Evolutionary conservation across 1,140 invertebrate genomes (phyloP).

Genomic region (Lethocerus indicus): DNA sequence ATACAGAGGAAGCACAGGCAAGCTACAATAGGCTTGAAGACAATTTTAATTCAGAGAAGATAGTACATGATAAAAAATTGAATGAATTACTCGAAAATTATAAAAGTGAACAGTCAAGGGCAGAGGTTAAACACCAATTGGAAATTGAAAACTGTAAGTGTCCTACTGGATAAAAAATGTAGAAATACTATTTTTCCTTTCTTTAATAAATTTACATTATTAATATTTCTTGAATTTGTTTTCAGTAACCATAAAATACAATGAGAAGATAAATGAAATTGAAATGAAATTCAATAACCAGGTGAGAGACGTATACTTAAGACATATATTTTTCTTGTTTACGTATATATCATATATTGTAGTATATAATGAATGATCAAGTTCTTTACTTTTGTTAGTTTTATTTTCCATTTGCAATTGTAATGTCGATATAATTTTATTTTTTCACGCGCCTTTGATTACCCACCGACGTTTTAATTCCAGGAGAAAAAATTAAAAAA

Average conservation of each 20-base stretch:
- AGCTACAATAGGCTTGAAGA: slow-evolving; percentile 32
- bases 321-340: no score
- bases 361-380: no score
- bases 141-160: slow-evolving; percentile 13
- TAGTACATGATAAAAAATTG: slow-evolving; percentile 21
- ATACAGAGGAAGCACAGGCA: slow-evolving; percentile 28
- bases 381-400: no score
- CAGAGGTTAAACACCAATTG: slow-evolving; percentile 13
- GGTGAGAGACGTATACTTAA: no score
- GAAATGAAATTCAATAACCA: slow-evolving; percentile 15
- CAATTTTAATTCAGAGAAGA: slow-evolving; percentile 27
- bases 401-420: no score
- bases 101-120: slow-evolving; percentile 19
- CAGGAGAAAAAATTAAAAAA: no score
- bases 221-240: slow-evolving; percentile 8
- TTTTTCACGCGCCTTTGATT: no score
- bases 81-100: slow-evolving; percentile 23
- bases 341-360: no score
- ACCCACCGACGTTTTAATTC: no score
- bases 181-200: neutral
- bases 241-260: slow-evolving; percentile 16
- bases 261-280: slow-evolving; percentile 15
- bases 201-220: neutral
- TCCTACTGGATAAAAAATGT: no score
- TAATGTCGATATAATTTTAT: no score